Evolutionary conservation across 2,888 invertebrate species (phyloP).

Genomic region (Drosophila borborema): DNA sequence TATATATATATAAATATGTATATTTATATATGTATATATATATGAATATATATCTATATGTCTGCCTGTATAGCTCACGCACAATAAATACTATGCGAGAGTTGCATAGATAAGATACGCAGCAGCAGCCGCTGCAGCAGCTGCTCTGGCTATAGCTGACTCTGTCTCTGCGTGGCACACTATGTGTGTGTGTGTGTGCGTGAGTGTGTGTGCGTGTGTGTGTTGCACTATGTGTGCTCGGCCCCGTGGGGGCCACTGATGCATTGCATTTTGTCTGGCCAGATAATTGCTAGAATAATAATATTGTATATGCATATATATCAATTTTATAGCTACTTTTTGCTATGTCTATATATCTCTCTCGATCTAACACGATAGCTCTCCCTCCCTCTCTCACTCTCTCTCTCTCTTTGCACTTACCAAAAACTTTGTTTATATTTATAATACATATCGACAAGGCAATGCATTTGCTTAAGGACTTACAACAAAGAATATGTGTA

Average conservation of each 20-base stretch:
- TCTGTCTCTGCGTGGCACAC: neutral
- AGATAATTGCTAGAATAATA: slow-evolving; percentile 76
- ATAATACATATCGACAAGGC: slow-evolving; percentile 1
- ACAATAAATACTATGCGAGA: slow-evolving; percentile 68
- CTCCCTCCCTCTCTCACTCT: neutral
- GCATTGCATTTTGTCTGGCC: slow-evolving; percentile 73
- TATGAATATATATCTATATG: slow-evolving; percentile 12
- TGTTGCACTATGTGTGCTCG: slow-evolving; percentile 39
- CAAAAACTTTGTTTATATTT: neutral
- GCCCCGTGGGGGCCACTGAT: slow-evolving; percentile 67
- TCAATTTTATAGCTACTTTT: slow-evolving; percentile 27
- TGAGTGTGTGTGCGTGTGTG: neutral
- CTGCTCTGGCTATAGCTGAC: slow-evolving; percentile 15
- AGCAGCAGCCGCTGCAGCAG: slow-evolving; percentile 54
- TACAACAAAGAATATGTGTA: neutral
- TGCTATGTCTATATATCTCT: neutral
- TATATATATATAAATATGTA: slow-evolving; percentile 14
- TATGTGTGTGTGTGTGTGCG: neutral
- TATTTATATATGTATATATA: slow-evolving; percentile 4
- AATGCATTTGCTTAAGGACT: neutral
- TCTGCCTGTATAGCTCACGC: slow-evolving; percentile 59
- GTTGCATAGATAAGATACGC: slow-evolving; percentile 80
- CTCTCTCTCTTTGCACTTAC: neutral
- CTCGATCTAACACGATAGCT: neutral
- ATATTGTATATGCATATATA: slow-evolving; percentile 48